Conservation (phyloP, 2,113 vertebrate genomes). For the Dinomys branickii region DNA sequence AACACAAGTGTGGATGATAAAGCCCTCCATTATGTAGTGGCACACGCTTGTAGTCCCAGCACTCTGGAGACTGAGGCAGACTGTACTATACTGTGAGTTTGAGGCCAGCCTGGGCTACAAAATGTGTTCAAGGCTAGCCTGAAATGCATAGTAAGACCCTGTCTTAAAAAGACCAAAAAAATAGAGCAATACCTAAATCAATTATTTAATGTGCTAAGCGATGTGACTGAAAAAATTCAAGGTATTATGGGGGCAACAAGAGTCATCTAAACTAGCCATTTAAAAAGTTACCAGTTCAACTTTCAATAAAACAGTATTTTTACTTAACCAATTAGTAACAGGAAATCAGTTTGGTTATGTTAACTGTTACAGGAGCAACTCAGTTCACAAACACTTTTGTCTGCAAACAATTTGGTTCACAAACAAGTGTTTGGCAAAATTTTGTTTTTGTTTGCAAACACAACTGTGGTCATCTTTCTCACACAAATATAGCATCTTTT, state of each 20-base stretch:
- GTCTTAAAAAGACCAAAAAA: neutral
- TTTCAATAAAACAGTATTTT: constrained; percentile 31
- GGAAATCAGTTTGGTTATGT: constrained; percentile 26
- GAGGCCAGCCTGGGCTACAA: neutral
- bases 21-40: neutral
- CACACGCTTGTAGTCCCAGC: too few relatives aligned
- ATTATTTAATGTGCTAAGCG: neutral
- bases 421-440: too few relatives aligned
- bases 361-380: neutral
- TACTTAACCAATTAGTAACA: constrained; percentile 40
- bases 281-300: neutral
- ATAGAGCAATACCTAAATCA: neutral
- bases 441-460: too few relatives aligned
- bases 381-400: too few relatives aligned
- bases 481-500: neutral
- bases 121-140: neutral
- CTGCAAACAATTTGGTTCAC: too few relatives aligned
- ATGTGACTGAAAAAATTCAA: constrained; percentile 28
- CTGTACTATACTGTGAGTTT: too few relatives aligned
- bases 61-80: too few relatives aligned
- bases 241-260: neutral
- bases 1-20: neutral
- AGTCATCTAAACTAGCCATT: neutral
- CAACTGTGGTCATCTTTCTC: neutral
- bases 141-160: neutral